Percentiles rank a stretch among this genome's conserved stretches.
Evolutionary conservation across 2,797 vertebrate species (phyloP).

Genomic region (Muraenolepis orangiensis): DNA sequence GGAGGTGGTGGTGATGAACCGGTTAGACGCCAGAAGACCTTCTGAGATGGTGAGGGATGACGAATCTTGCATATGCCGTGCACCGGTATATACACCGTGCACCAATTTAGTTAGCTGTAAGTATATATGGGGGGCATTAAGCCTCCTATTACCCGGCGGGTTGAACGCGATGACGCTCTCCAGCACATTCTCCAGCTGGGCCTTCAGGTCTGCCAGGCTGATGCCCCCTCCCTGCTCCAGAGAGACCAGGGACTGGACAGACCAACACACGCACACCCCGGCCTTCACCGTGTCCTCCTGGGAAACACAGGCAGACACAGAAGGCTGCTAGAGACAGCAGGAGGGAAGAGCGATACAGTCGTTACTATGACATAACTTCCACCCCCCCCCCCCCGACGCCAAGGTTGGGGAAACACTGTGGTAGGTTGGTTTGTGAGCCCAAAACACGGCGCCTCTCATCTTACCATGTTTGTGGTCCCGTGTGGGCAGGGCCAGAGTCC

Average conservation of each 20-base stretch:
- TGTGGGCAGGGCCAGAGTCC: slow-evolving; percentile 78
- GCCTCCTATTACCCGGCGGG: slow-evolving; percentile 78
- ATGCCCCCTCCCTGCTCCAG: slow-evolving; percentile 89
- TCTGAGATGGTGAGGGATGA: too few species aligned
- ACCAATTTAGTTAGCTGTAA: too few species aligned
- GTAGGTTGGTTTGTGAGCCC: background rate
- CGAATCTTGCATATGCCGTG: too few species aligned
- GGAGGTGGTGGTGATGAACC: too few species aligned
- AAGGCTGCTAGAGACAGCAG: background rate
- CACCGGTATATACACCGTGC: too few species aligned
- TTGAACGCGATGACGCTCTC: slow-evolving; percentile 86
- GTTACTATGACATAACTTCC: background rate
- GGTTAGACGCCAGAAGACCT: too few species aligned
- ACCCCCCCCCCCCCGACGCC: too few species aligned
- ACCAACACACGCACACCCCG: slow-evolving; percentile 78
- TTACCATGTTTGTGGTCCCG: slow-evolving; percentile 76
- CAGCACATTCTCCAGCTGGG: slow-evolving; percentile 85
- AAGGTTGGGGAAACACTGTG: background rate
- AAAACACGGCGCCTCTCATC: slow-evolving; percentile 8
- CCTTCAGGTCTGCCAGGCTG: slow-evolving; percentile 77
- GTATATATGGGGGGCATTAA: background rate
- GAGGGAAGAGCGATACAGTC: background rate
- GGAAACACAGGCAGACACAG: slow-evolving; percentile 6
- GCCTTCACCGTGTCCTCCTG: slow-evolving; percentile 91
- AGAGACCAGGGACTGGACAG: slow-evolving; percentile 84